These are phyloP conservation scores for Drosophila nr. perissopoda DNA, from an alignment of 2,888 invertebrate genomes.

Conservation along the genomic window DNA sequence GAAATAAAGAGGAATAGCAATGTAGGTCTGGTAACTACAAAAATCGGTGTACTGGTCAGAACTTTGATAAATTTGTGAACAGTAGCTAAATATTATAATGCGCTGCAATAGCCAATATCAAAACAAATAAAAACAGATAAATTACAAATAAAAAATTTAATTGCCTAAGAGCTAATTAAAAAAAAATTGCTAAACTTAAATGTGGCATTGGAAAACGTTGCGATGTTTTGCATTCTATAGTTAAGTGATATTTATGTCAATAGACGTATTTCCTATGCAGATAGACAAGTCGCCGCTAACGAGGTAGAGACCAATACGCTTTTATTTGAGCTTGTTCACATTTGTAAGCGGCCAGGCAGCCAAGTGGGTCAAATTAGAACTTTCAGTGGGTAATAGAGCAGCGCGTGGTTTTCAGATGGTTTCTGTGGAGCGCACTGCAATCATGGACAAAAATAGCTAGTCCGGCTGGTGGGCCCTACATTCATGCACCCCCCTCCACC, in stretches of 20 bases:
- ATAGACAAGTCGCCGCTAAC: background rate
- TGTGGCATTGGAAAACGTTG: background rate
- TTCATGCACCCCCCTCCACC: background rate
- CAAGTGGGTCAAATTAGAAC: conserved; percentile 60
- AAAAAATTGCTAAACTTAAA: background rate
- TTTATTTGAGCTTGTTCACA: conserved; percentile 25
- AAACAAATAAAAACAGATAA: background rate
- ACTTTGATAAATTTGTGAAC: background rate
- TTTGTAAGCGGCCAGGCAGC: conserved; percentile 15
- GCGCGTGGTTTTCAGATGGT: conserved; percentile 14
- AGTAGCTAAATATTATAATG: background rate
- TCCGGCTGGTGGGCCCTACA: conserved; percentile 10
- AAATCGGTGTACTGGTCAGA: background rate
- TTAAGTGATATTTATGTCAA: conserved; percentile 3
- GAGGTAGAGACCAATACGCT: background rate
- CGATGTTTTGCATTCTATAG: background rate
- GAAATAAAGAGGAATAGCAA: background rate
- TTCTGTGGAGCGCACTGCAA: conserved; percentile 2
- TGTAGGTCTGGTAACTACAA: background rate
- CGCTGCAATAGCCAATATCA: background rate
- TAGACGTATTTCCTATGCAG: background rate
- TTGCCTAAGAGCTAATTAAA: background rate
- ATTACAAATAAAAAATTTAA: background rate
- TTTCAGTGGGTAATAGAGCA: conserved; percentile 47
- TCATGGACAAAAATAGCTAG: background rate